A percentile compares a stretch with the other conserved stretches of the same genome.
phyloP scores from a whole-genome alignment of 1,140 invertebrate genomes.

The Diabrotica virgifera region DNA sequence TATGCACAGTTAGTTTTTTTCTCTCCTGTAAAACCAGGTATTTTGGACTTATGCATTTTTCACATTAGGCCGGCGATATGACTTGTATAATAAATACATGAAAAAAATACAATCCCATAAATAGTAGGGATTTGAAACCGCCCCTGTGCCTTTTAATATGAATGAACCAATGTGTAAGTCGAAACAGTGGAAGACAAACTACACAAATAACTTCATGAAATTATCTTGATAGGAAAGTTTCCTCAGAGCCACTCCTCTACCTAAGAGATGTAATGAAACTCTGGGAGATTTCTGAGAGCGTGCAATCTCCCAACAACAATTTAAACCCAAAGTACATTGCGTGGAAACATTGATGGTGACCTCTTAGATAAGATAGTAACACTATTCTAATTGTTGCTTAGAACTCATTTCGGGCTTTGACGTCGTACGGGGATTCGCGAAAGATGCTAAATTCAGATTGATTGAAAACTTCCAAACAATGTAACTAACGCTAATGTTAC shows the following conservation, averaged over 20 bases:
- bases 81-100: too few relatives aligned
- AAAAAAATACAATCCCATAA: too few relatives aligned
- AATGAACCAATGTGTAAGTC: slow-evolving; percentile 31
- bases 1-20: too few relatives aligned
- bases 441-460: slow-evolving; percentile 5
- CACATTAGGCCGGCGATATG: too few relatives aligned
- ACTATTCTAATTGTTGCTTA: slow-evolving; percentile 21
- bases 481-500: background rate
- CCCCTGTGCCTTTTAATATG: slow-evolving; percentile 17
- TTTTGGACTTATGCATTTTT: too few relatives aligned
- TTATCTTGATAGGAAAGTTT: slow-evolving; percentile 37
- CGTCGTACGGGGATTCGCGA: slow-evolving; percentile 9
- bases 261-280: slow-evolving; percentile 37
- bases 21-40: too few relatives aligned
- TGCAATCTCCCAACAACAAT: slow-evolving; percentile 35
- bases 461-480: background rate
- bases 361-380: slow-evolving; percentile 32
- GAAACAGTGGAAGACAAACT: slow-evolving; percentile 27
- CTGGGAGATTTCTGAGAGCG: slow-evolving; percentile 30
- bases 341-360: slow-evolving; percentile 37
- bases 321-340: slow-evolving; percentile 31
- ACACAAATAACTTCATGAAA: slow-evolving; percentile 35
- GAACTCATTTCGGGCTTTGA: slow-evolving; percentile 8
- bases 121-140: background rate
- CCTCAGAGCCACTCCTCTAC: slow-evolving; percentile 32